These are phyloP conservation scores for Callorhinus ursinus DNA, from an alignment of 2,113 vertebrate genomes.

Conservation along the genomic window DNA sequence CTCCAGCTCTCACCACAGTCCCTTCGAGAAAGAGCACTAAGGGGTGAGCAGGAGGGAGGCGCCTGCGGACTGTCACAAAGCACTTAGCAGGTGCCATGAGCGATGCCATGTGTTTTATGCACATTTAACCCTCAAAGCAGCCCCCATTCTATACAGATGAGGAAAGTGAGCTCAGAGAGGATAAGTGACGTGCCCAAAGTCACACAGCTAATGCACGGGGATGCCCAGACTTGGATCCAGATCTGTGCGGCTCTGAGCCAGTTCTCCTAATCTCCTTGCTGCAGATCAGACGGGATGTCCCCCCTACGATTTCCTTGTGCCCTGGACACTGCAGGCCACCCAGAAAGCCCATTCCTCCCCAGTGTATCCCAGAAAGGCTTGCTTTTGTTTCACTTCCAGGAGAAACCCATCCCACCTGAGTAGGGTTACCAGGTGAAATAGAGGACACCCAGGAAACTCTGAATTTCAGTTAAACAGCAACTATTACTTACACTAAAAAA, in stretches of 20 bases:
- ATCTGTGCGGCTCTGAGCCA: neutral
- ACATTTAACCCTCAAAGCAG: neutral
- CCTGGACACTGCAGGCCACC: neutral
- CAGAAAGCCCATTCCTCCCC: neutral
- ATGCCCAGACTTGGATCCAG: neutral
- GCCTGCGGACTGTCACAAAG: neutral
- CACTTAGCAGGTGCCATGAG: no score
- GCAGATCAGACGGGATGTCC: fast-evolving
- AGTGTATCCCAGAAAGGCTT: neutral
- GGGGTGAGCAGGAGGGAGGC: neutral
- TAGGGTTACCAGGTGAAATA: neutral
- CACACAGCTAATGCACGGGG: neutral
- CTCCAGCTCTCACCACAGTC: fast-evolving
- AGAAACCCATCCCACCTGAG: neutral
- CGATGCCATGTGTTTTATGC: neutral
- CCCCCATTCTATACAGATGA: neutral
- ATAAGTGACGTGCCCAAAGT: neutral
- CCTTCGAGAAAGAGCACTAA: fast-evolving
- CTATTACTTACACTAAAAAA: neutral
- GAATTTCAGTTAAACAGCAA: neutral
- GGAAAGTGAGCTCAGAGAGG: neutral
- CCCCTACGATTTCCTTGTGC: no score
- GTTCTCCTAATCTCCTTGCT: neutral
- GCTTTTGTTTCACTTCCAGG: no score
- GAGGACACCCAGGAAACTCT: neutral